Conservation (phyloP, 2,113 vertebrate species). For the Anguilla japonica region DNA sequence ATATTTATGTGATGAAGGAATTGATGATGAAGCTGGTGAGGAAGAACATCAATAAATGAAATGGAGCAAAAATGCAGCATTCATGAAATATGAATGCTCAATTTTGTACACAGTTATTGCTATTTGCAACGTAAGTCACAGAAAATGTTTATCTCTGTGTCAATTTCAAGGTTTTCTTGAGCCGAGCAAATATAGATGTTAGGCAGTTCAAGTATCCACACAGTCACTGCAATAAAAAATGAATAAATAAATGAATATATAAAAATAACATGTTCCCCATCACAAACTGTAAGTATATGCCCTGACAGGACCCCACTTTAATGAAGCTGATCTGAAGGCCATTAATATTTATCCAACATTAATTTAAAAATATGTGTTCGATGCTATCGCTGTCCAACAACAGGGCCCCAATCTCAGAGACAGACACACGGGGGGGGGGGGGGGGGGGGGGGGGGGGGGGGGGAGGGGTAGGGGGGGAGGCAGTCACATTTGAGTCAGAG, state of each 20-base stretch:
- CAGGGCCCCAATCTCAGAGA: neutral
- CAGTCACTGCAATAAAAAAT: neutral
- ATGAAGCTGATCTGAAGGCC: slow-evolving; percentile 16
- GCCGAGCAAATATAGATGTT: neutral
- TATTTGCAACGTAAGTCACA: no score
- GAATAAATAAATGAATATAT: no score
- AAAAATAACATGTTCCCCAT: neutral
- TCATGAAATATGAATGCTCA: no score
- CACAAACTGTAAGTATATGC: slow-evolving; percentile 7
- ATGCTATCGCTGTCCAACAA: neutral
- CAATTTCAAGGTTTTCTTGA: neutral
- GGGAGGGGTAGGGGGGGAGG: neutral
- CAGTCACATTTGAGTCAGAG: no score
- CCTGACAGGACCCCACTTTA: neutral
- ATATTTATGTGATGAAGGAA: no score
- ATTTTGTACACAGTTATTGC: no score
- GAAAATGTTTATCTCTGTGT: neutral
- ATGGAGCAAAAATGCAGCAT: no score
- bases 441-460: neutral
- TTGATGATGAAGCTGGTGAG: no score
- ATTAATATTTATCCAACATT: slow-evolving; percentile 32
- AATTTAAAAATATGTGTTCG: slow-evolving; percentile 13
- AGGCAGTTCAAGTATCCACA: neutral
- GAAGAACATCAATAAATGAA: no score
- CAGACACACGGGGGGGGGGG: neutral